A percentile compares a stretch with the other conserved stretches of the same genome.
These are phyloP conservation scores for Nothocercus nigrocapillus DNA, from an alignment of 2,113 vertebrate genomes.

Conservation along the genomic window DNA sequence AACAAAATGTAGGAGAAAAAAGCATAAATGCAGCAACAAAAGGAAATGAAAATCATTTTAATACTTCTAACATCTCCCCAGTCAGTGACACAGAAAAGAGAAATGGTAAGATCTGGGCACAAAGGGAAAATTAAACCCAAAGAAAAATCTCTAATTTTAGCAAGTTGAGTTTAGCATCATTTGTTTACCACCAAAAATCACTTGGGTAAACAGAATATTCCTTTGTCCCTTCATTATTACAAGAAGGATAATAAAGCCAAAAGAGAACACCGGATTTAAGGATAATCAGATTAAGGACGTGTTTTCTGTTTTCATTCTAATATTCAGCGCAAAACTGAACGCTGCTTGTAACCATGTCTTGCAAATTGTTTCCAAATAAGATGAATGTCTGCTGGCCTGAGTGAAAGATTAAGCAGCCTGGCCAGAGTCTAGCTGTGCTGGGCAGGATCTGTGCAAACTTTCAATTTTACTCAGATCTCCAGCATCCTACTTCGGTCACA, in stretches of 20 bases:
- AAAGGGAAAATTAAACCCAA: neutral
- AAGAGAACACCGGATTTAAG: slow-evolving; percentile 24
- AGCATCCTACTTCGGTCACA: neutral
- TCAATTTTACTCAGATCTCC: neutral
- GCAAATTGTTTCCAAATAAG: neutral
- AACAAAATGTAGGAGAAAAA: neutral
- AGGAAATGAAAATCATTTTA: neutral
- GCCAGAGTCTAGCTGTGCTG: neutral
- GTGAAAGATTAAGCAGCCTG: neutral
- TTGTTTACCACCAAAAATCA: slow-evolving; percentile 34
- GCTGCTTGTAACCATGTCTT: neutral
- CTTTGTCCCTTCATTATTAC: slow-evolving; percentile 3
- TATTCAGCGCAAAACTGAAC: neutral
- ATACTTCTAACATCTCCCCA: neutral
- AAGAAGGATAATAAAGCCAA: slow-evolving; percentile 17
- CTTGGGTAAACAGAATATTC: slow-evolving; percentile 5
- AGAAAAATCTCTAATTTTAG: slow-evolving; percentile 3
- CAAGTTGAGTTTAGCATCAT: neutral
- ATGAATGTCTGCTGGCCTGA: neutral
- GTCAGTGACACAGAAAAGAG: neutral
- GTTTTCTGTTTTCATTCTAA: neutral
- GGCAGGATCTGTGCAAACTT: neutral
- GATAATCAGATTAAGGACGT: slow-evolving; percentile 32
- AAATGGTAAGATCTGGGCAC: neutral
- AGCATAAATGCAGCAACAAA: neutral